Percentiles rank a stretch among this genome's conserved stretches.
These are phyloP conservation scores for Syrphus vitripennis DNA, from an alignment of 2,888 invertebrate species.

Conservation along the genomic window DNA sequence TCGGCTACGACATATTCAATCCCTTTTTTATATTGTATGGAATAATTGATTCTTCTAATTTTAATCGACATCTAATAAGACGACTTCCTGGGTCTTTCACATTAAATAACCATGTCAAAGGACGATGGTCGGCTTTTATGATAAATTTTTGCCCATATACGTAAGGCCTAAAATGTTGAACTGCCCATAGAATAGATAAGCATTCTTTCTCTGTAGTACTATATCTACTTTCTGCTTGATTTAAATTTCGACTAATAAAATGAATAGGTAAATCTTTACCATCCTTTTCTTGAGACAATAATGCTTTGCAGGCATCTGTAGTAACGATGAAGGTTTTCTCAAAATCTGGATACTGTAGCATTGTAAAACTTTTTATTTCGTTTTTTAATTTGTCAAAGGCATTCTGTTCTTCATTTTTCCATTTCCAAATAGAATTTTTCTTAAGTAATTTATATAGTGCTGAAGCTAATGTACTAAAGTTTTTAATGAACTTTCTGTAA, in stretches of 20 bases:
- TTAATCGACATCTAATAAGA: neutral
- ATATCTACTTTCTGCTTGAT: constrained; percentile 12
- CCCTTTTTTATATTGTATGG: neutral
- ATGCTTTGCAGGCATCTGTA: constrained; percentile 22
- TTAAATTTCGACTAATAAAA: constrained; percentile 29
- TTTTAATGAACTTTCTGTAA: no score
- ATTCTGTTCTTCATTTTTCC: neutral
- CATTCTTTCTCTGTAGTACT: constrained; percentile 1
- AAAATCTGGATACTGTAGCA: constrained; percentile 14
- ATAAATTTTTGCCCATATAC: constrained; percentile 5
- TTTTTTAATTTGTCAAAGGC: neutral
- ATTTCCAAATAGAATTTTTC: no score
- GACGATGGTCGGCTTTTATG: neutral
- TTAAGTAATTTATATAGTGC: no score
- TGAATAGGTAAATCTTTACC: constrained; percentile 25
- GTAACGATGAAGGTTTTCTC: constrained; percentile 8
- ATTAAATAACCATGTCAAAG: constrained; percentile 5
- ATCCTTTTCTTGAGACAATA: neutral
- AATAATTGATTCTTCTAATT: neutral
- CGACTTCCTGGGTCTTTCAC: constrained; percentile 14
- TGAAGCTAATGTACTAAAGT: neutral
- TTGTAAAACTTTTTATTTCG: neutral
- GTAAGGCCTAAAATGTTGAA: constrained; percentile 10
- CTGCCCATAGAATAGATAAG: constrained; percentile 17
- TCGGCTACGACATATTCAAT: neutral